Base-by-base conservation (phyloP, 2,113 vertebrate genomes). In the Alethe diademata region DNA sequence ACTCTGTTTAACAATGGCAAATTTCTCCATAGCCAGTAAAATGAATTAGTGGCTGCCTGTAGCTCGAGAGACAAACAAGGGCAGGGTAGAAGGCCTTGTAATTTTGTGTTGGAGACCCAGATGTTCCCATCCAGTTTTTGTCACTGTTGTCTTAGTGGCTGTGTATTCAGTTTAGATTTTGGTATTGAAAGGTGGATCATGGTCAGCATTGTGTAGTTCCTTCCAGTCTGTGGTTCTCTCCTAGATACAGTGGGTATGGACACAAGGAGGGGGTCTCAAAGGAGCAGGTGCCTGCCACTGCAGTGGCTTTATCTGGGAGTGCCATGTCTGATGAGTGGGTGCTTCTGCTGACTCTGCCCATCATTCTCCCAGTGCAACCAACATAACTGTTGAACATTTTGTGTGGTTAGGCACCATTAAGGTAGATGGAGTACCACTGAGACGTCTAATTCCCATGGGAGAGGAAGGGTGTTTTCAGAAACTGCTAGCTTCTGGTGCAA, bases 361-460 rank as follows among this genome's bases (percentile, higher is more conserved):
- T 86, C 57, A 28, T 61, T 60, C 38, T 67, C 47, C 8, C 4
- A 42, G 24, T 48, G 26, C 24, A 72, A 3, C 54, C 65, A 50
- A 4, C 9, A 23, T 11, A 53, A 17, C 22, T 19, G 14, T 51
- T 61, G 35, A 51, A 31, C 20, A 15, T 78, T 75, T 67, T 17
- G 48, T 53, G 45, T 50, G 38, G 19, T 58, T 62, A 58, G 54
- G 28, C 23, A 16, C 26, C 12, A 19, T 43, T 14, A 26, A 45
- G 54, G 33, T 76, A 36, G 14, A 18, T 11, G 43, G 36, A 14
- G 11, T 31, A 26, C 23, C 43, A 42, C 33, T 0, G 0, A 50
- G 36, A 60, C 36, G 35, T 72, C 62, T 54, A 8, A 36, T 14
- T 79, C 45, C 38, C 43, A 23, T 1, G 1, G 56, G 28, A 70